Evolutionary conservation across 1,140 invertebrate genomes (phyloP).

Genomic region (Rhynchophorus ferrugineus): DNA sequence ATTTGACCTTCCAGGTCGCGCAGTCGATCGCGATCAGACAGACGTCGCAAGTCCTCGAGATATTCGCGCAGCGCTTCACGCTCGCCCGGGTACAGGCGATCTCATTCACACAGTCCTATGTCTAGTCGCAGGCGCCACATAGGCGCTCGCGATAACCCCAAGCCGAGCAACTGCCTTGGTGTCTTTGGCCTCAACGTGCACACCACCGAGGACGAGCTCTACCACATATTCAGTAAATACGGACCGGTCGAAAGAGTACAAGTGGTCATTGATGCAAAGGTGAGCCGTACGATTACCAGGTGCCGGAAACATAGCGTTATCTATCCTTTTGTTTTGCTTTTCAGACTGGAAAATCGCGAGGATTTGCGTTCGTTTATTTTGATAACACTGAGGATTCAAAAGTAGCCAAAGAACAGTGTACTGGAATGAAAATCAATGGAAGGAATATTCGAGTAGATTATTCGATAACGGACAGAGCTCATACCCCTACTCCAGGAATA

Average conservation of each 20-base stretch:
- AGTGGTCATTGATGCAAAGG: slow-evolving; percentile 93
- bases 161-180: slow-evolving; percentile 82
- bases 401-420: slow-evolving; percentile 87
- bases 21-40: slow-evolving; percentile 46
- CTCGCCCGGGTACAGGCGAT: slow-evolving; percentile 45
- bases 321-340: slow-evolving; percentile 27
- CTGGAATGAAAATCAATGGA: slow-evolving; percentile 91
- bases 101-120: slow-evolving; percentile 49
- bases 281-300: no score
- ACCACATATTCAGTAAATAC: slow-evolving; percentile 88
- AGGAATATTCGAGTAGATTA: slow-evolving; percentile 90
- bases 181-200: slow-evolving; percentile 91
- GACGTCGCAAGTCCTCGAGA: slow-evolving; percentile 42
- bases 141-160: slow-evolving; percentile 72
- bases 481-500: slow-evolving; percentile 95
- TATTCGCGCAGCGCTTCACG: slow-evolving; percentile 47
- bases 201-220: slow-evolving; percentile 88
- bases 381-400: slow-evolving; percentile 82
- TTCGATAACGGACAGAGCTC: slow-evolving; percentile 94
- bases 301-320: no score
- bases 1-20: slow-evolving; percentile 34
- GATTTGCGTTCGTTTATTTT: slow-evolving; percentile 97
- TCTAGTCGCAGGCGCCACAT: slow-evolving; percentile 50
- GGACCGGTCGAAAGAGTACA: slow-evolving; percentile 89
- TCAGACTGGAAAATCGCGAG: slow-evolving; percentile 83